Conservation (phyloP, 2,797 vertebrate species). For the Gadopsis marmoratus region DNA sequence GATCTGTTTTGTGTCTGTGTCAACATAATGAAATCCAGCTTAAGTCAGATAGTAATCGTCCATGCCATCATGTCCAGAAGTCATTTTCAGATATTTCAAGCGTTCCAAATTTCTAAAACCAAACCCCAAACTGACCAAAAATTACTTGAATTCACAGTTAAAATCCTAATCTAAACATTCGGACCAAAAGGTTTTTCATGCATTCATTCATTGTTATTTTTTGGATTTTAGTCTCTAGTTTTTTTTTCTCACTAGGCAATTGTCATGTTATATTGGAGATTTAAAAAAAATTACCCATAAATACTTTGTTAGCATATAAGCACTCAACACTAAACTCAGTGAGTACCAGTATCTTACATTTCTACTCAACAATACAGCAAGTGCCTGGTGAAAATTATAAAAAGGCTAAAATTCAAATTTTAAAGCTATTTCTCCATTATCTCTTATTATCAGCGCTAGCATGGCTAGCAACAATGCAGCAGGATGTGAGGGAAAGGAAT, state of each 20-base stretch:
- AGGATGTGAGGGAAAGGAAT: conserved; percentile 62
- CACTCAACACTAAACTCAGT: not conserved
- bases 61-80: not conserved
- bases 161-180: conserved; percentile 42
- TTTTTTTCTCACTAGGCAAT: conserved; percentile 25
- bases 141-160: not conserved
- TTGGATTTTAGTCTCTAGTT: conserved; percentile 29
- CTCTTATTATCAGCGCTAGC: conserved; percentile 9
- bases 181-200: conserved; percentile 52
- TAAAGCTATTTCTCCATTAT: not conserved
- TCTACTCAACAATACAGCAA: conserved; percentile 18
- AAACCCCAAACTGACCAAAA: conserved; percentile 18
- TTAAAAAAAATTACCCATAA: not conserved
- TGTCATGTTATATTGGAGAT: conserved; percentile 9
- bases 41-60: not conserved
- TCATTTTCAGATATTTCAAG: conserved; percentile 7
- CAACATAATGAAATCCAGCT: not conserved
- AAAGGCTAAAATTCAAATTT: conserved; percentile 41
- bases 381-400: conserved; percentile 13
- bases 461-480: conserved; percentile 35
- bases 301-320: not conserved
- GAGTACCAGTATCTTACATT: not conserved
- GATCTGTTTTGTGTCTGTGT: not conserved
- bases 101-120: conserved; percentile 5
- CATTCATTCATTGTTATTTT: conserved; percentile 38